Evolutionary conservation across 2,888 invertebrate genomes (phyloP), one percentile per base, ranked within the genome.

Genomic region (Petrophora chlorosata): DNA sequence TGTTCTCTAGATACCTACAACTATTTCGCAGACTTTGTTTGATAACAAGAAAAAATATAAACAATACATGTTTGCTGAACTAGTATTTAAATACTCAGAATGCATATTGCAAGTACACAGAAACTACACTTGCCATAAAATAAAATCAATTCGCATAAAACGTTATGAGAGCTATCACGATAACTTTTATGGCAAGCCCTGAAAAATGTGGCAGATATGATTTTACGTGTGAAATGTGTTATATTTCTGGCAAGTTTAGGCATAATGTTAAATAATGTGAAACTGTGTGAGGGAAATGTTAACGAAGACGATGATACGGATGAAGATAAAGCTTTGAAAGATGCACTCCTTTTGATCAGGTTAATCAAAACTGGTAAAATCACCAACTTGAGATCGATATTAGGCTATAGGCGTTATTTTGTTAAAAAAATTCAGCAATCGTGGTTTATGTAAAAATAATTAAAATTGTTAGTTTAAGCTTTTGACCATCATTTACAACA

Each of bases 341-440:
- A 81, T 56, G 81, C 81, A 3, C 47, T 81, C 19, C 41, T 72
- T 28, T 58, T 81, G 43, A 73, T 81, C 2, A 61, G 73, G 10
- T 48, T 80, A 15, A 64, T 81, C 2, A 79, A 70, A 67, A 58
- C 70, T 50, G 79, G 80, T 79, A 63, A 39, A 3, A 19, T 9
- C 4, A 28, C 13, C 1, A 16, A 16, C n/a, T 3, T 10, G 1
- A 7, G 14, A 1, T 1, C 14, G n/a, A 29, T 14, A 5, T 3
- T 3, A 8, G n/a, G 1, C 5, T 26, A 10, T n/a, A n/a, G n/a
- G n/a, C n/a, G n/a, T n/a, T n/a, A n/a, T n/a, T n/a, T n/a, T n/a
- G n/a, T n/a, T n/a, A n/a, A n/a, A n/a, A n/a, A n/a, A n/a, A n/a
- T n/a, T n/a, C n/a, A n/a, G n/a, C n/a, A n/a, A n/a, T n/a, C n/a